These are phyloP conservation scores for Ormyrus rosae DNA, from an alignment of 2,888 invertebrate species.

Conservation along the genomic window DNA sequence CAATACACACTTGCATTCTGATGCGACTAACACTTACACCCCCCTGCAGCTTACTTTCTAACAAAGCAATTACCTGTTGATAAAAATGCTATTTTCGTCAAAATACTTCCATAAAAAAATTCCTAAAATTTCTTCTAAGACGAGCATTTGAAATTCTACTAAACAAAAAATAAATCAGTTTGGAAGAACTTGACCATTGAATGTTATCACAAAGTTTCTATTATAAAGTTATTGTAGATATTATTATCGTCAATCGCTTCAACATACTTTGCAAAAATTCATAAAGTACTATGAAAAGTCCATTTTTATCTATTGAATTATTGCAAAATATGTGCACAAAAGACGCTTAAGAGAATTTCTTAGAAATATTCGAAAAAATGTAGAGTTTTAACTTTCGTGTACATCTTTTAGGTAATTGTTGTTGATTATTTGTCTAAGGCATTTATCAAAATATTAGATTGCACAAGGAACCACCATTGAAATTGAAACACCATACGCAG, in stretches of 20 bases:
- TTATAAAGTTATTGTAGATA: slow-evolving; percentile 34
- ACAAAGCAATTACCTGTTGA: slow-evolving; percentile 8
- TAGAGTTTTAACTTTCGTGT: slow-evolving; percentile 30
- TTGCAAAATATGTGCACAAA: slow-evolving; percentile 23
- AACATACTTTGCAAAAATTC: slow-evolving; percentile 29
- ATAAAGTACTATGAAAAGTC: neutral
- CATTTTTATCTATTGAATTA: neutral
- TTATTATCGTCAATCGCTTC: slow-evolving; percentile 12
- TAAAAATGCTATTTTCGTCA: slow-evolving; percentile 25
- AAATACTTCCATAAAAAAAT: slow-evolving; percentile 21
- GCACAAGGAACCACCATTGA: slow-evolving; percentile 37
- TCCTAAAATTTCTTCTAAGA: slow-evolving; percentile 14
- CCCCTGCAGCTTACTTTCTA: slow-evolving; percentile 25
- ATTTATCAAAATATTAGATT: slow-evolving; percentile 52
- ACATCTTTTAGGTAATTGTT: slow-evolving; percentile 25
- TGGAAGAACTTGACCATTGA: slow-evolving; percentile 51
- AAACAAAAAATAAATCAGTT: slow-evolving; percentile 28
- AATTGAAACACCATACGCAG: slow-evolving; percentile 40
- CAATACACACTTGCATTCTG: slow-evolving; percentile 14
- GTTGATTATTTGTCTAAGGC: slow-evolving; percentile 32
- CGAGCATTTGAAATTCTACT: slow-evolving; percentile 28
- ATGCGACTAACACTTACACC: slow-evolving; percentile 22
- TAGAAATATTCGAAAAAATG: slow-evolving; percentile 23
- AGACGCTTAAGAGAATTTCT: slow-evolving; percentile 6
- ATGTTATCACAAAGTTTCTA: slow-evolving; percentile 47